Evolutionary conservation across 2,797 vertebrate species (phyloP).

Genomic region (Tokudaia muenninki): DNA sequence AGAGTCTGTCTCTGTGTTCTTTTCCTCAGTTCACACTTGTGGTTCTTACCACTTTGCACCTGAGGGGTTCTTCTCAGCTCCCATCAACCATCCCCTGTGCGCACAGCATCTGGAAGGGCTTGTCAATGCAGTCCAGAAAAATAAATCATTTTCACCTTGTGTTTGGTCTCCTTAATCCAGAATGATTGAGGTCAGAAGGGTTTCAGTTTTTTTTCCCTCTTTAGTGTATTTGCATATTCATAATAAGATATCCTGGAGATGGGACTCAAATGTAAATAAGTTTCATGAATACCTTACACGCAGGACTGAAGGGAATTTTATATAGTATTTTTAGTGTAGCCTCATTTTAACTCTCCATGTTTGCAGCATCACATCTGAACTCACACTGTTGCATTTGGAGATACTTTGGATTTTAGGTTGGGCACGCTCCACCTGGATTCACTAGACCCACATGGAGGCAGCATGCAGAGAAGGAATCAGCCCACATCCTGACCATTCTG

Average conservation of each 20-base stretch:
- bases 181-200: background rate
- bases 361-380: background rate
- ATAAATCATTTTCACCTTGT: background rate
- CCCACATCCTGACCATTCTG: background rate
- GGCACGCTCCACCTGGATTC: background rate
- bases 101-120: background rate
- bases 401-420: background rate
- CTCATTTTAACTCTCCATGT: background rate
- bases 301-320: background rate
- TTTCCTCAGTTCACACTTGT: conserved; percentile 29
- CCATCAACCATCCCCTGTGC: background rate
- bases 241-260: background rate
- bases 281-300: background rate
- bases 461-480: background rate
- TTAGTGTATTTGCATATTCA: background rate
- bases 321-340: background rate
- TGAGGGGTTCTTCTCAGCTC: background rate
- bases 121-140: background rate
- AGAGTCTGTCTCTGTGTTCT: background rate
- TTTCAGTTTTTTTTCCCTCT: background rate
- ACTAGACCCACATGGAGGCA: background rate
- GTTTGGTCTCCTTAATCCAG: background rate
- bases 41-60: background rate
- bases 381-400: background rate
- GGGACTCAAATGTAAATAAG: background rate